Base-by-base conservation (phyloP, 2,113 vertebrate genomes). In the Megaleporinus macrocephalus region DNA sequence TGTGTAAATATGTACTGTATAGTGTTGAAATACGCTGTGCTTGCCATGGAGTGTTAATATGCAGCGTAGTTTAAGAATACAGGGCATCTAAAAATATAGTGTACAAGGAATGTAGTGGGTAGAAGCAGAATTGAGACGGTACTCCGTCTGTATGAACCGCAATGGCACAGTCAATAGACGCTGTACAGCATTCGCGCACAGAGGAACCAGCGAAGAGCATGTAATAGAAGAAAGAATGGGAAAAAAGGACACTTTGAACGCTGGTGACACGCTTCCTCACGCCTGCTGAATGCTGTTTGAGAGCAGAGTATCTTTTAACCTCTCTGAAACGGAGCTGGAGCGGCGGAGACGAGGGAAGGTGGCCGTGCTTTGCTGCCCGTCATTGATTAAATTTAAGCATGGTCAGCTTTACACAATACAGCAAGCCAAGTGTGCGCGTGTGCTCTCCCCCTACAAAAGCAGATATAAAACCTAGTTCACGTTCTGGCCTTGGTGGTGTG, bases 381-480 rank as follows among this genome's bases (percentile, higher is more conserved):
- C 82, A 84, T 82, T 79, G 80, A 82, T 82, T 53, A 61, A 85
- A 82, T 76, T 49, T 30, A 18, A 73, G 68, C 57, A 69, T 76
- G 62, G 27, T 49, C 51, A 69, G 24, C 57, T 79, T 73, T 70
- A 41, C 68, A 82, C 65, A 66, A 63, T 49, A 75, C 29, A 70
- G 26, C 49, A 78, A 70, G 72, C 69, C 30, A 75, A 61, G 78
- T 51, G 29, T 66, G 81, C 76, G 73, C 80, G 63, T 72, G 69
- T 72, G 80, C 44, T 53, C 27, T 65, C 65, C 12, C 36, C 57
- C 36, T 68, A 44, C 44, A 47, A 22, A 71, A 57, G 10, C 29
- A 36, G 36, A 20, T 53, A 78, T 65, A 14, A 66, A 49, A 71
- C 29, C 13, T 61, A 22, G 20, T 27, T 74, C 16, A 7, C 15